Percentiles rank a stretch among this genome's conserved stretches.
Evolutionary conservation across 2,797 vertebrate species (phyloP).

Genomic region (Sardinella longiceps): DNA sequence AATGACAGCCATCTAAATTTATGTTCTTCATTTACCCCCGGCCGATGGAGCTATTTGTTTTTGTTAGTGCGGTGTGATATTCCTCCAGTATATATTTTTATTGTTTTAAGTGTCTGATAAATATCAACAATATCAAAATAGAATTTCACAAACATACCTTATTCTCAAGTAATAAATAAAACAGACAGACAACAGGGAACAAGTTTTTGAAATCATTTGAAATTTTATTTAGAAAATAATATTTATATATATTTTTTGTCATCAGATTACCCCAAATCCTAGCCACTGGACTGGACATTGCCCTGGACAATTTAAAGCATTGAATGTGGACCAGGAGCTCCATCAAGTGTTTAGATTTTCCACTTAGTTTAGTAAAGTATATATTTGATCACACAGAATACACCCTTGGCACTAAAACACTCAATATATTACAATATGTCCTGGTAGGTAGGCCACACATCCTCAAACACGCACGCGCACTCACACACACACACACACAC

Average conservation of each 20-base stretch:
- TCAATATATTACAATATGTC: constrained; percentile 54
- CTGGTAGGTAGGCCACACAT: constrained; percentile 32
- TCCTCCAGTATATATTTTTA: not conserved
- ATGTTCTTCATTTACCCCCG: not conserved
- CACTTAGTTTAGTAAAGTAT: constrained; percentile 54
- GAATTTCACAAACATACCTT: not conserved
- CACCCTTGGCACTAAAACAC: constrained; percentile 56
- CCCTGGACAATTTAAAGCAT: constrained; percentile 32
- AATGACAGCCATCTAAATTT: not conserved
- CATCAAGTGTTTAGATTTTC: constrained; percentile 35
- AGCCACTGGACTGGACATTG: constrained; percentile 26
- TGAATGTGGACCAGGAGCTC: constrained; percentile 4
- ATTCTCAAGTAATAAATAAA: not conserved
- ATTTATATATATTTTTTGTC: constrained; percentile 36
- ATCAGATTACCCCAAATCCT: constrained; percentile 36
- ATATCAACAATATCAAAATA: not conserved
- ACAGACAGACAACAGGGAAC: constrained; percentile 14
- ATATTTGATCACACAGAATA: constrained; percentile 56
- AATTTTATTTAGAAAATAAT: constrained; percentile 57
- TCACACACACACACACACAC: not conserved
- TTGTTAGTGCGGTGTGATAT: not conserved
- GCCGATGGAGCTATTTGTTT: not conserved
- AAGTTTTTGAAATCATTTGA: constrained; percentile 21
- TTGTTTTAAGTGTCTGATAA: not conserved
- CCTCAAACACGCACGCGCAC: not conserved